Conservation (phyloP, 2,113 vertebrate genomes). For the Salminus brasiliensis region DNA sequence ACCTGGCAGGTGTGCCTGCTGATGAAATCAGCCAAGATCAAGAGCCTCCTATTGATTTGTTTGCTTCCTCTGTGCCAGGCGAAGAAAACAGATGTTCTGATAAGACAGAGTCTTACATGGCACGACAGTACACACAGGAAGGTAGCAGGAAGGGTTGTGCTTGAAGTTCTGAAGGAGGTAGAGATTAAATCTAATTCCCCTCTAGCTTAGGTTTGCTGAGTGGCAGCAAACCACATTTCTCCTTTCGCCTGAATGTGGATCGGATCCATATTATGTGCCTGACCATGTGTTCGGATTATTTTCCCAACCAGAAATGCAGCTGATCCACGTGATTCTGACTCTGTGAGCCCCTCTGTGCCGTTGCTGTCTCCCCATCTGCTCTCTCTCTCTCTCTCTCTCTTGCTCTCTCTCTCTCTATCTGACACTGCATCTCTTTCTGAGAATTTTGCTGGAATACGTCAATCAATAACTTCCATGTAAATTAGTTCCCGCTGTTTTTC, state of each 20-base stretch:
- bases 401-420: too few species aligned
- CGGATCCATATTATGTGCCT: slow-evolving; percentile 23
- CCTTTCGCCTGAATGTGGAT: not conserved
- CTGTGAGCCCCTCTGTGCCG: slow-evolving; percentile 20
- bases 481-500: not conserved
- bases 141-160: not conserved
- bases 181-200: slow-evolving; percentile 4
- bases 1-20: slow-evolving; percentile 20
- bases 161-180: slow-evolving; percentile 12
- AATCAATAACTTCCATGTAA: slow-evolving; percentile 14
- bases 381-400: too few species aligned
- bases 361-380: slow-evolving; percentile 16
- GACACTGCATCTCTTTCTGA: slow-evolving; percentile 18
- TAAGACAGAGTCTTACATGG: slow-evolving; percentile 34
- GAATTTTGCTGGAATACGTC: not conserved
- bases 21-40: slow-evolving; percentile 19
- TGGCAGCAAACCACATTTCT: slow-evolving; percentile 5
- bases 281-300: slow-evolving; percentile 11
- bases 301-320: slow-evolving; percentile 23
- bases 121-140: slow-evolving; percentile 18
- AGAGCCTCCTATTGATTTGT: slow-evolving; percentile 24
- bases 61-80: slow-evolving; percentile 21
- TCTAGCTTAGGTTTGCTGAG: not conserved
- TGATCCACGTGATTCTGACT: slow-evolving; percentile 22
- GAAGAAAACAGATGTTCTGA: slow-evolving; percentile 29